Evolutionary conservation across 2,888 invertebrate species (phyloP).

Genomic region (Thalpophila matura): DNA sequence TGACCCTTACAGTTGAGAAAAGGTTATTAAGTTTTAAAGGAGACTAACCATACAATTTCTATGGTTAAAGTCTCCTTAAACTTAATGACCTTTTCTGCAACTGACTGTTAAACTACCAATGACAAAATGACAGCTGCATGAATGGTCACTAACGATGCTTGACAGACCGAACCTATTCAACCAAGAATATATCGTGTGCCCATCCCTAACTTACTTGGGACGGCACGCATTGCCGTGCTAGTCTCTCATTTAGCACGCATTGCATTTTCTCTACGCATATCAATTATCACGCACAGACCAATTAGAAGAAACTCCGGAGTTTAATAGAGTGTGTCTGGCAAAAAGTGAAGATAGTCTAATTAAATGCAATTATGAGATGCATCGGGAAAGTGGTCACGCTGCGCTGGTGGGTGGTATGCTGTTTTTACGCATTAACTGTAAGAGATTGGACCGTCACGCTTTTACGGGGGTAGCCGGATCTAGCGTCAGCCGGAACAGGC

Average conservation of each 20-base stretch:
- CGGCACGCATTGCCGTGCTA: slow-evolving; percentile 38
- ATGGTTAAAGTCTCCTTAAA: too few species aligned
- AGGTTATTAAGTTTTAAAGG: too few species aligned
- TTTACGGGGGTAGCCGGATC: slow-evolving; percentile 45
- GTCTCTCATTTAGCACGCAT: slow-evolving; percentile 27
- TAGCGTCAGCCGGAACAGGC: slow-evolving; percentile 8
- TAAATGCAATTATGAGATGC: slow-evolving; percentile 84
- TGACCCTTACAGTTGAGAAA: too few species aligned
- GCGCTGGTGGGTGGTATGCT: slow-evolving; percentile 78
- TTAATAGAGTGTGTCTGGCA: slow-evolving; percentile 86
- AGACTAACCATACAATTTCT: too few species aligned
- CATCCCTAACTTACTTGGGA: slow-evolving; percentile 32
- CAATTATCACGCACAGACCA: slow-evolving; percentile 64
- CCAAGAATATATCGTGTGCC: slow-evolving; percentile 14
- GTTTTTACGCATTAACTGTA: slow-evolving; percentile 62
- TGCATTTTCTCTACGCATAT: slow-evolving; percentile 58
- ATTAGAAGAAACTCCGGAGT: slow-evolving; percentile 81
- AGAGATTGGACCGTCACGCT: slow-evolving; percentile 53
- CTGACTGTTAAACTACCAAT: too few species aligned
- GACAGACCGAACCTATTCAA: slow-evolving; percentile 1
- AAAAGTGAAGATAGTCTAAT: slow-evolving; percentile 87
- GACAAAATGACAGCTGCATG: too few species aligned
- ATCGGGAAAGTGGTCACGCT: slow-evolving; percentile 86
- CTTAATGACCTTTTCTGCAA: too few species aligned
- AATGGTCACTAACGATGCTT: background rate